These are phyloP conservation scores for Junonia oenone DNA, from an alignment of 2,888 invertebrate genomes.

Conservation along the genomic window DNA sequence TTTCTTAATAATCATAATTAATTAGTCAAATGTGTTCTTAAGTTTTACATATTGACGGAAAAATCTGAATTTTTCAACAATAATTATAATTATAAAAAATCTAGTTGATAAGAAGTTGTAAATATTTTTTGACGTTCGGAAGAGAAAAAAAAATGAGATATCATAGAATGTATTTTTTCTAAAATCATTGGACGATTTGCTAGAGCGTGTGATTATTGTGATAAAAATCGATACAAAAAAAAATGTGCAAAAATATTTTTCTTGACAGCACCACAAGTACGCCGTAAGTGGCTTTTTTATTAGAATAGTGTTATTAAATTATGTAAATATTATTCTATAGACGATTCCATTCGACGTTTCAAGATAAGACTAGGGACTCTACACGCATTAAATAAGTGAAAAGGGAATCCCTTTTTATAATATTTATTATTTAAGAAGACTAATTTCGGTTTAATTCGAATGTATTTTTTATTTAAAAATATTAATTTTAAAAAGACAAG, in stretches of 20 bases:
- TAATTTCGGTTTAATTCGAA: too few relatives aligned
- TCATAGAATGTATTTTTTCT: conserved; percentile 45
- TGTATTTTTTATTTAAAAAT: not conserved
- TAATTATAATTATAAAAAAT: conserved; percentile 28
- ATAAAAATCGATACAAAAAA: conserved; percentile 30
- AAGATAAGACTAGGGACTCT: not conserved
- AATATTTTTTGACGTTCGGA: conserved; percentile 35
- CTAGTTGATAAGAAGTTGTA: conserved; percentile 46
- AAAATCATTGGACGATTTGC: conserved; percentile 40
- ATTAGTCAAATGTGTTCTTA: conserved; percentile 27
- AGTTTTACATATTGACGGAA: conserved; percentile 26
- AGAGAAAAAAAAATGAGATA: conserved; percentile 30
- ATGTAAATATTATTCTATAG: conserved; percentile 25
- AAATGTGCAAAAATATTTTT: conserved; percentile 47
- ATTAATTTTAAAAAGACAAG: not conserved
- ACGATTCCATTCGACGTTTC: conserved; percentile 16
- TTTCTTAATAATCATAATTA: conserved; percentile 22
- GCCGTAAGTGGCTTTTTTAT: conserved; percentile 33
- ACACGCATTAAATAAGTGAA: not conserved
- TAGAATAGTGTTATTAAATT: conserved; percentile 31
- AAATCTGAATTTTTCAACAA: conserved; percentile 30
- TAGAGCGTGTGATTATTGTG: conserved; percentile 41
- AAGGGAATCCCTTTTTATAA: not conserved
- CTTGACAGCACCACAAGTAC: conserved; percentile 43
- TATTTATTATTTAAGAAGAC: not conserved